phyloP scores from a whole-genome alignment of 2,888 invertebrate genomes.

The Pimpla rufipes region DNA sequence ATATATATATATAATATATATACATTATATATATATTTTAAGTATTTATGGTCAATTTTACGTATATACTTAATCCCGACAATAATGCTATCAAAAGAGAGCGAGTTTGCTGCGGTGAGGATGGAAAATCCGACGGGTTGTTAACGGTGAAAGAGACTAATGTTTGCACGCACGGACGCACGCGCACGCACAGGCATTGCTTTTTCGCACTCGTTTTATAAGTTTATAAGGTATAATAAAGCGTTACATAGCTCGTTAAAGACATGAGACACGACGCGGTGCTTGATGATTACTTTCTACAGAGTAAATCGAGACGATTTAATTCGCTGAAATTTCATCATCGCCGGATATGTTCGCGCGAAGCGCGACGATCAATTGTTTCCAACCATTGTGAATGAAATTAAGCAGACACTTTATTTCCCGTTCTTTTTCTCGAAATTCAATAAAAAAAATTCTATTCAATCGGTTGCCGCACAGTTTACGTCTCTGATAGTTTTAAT shows the following conservation, averaged over 20 bases:
- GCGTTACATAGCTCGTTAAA: background rate
- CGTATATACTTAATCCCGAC: slow-evolving; percentile 60
- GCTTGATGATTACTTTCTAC: no score
- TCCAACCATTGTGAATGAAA: no score
- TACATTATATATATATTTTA: slow-evolving; percentile 8
- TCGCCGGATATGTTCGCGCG: no score
- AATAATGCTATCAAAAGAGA: slow-evolving; percentile 60
- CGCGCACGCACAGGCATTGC: no score
- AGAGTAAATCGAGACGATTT: no score
- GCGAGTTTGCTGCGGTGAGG: background rate
- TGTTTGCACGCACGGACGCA: slow-evolving; percentile 12
- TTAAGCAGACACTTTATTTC: no score
- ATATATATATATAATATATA: slow-evolving; percentile 14
- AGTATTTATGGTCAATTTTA: slow-evolving; percentile 31
- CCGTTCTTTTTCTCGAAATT: no score
- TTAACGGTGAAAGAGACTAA: slow-evolving; percentile 14
- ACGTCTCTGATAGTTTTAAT: slow-evolving; percentile 33
- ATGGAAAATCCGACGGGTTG: background rate
- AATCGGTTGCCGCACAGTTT: background rate
- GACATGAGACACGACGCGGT: background rate
- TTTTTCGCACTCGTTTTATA: slow-evolving; percentile 16
- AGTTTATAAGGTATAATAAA: background rate
- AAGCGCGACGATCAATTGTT: no score
- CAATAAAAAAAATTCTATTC: background rate
- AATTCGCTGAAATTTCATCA: no score